phyloP scores from a whole-genome alignment of 2,113 vertebrate species.

The Lepus europaeus region DNA sequence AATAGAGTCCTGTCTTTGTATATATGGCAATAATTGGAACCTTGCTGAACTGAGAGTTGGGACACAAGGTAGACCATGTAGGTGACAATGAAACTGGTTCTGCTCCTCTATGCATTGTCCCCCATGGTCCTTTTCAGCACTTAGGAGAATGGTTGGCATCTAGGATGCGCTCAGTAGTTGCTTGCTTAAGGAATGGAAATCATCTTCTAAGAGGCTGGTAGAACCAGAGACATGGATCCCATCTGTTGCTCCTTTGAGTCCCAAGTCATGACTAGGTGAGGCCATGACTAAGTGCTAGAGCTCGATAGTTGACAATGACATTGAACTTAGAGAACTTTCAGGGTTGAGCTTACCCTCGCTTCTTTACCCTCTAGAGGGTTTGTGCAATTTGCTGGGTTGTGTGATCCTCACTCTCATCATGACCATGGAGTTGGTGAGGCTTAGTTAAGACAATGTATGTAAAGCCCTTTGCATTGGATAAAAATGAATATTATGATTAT shows the following conservation, averaged over 20 bases:
- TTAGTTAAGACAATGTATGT: accelerated
- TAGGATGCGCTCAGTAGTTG: accelerated
- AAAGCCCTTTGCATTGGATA: background rate
- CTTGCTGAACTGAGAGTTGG: background rate
- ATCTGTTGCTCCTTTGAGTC: background rate
- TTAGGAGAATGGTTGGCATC: background rate
- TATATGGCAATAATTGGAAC: background rate
- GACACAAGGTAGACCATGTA: accelerated
- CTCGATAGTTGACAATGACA: accelerated
- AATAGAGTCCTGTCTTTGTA: background rate
- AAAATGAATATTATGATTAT: background rate
- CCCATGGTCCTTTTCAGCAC: accelerated
- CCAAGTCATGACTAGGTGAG: background rate
- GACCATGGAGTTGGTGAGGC: accelerated
- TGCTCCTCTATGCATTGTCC: accelerated
- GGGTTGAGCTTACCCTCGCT: background rate
- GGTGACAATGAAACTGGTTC: background rate
- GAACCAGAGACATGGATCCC: accelerated
- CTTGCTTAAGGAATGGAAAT: background rate
- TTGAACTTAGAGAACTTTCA: background rate
- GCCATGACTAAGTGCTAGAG: accelerated
- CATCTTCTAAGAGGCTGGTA: background rate
- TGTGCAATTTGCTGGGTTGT: too few relatives aligned
- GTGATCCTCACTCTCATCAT: background rate
- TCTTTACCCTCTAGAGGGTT: background rate